A percentile compares a stretch with the other conserved stretches of the same genome.
Conservation (phyloP, 2,113 vertebrate genomes). For the Smithornis capensis region DNA sequence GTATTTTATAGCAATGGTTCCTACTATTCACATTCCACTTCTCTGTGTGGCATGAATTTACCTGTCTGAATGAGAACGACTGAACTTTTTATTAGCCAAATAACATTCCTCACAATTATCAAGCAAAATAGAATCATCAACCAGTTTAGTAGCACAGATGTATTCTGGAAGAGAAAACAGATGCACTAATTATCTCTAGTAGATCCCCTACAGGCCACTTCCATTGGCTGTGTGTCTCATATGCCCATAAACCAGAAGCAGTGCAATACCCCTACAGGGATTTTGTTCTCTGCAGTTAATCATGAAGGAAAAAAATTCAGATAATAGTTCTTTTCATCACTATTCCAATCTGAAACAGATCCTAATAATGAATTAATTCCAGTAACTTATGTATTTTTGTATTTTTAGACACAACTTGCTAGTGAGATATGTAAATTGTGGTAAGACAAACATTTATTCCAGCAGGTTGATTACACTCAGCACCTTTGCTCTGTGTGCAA, state of each 20-base stretch:
- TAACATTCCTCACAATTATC: not conserved
- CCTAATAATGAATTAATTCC: not conserved
- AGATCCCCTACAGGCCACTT: not conserved
- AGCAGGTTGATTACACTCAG: not conserved
- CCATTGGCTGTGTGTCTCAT: not conserved
- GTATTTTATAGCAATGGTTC: not conserved
- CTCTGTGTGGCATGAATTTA: not conserved
- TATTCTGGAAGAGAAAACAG: slow-evolving; percentile 1
- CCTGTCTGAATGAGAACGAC: not conserved
- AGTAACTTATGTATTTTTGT: not conserved
- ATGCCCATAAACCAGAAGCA: not conserved
- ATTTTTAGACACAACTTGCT: not conserved
- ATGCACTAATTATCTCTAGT: not conserved
- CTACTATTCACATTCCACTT: not conserved
- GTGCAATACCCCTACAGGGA: not conserved
- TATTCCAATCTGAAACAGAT: not conserved
- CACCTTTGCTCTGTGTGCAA: not conserved
- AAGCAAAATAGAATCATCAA: not conserved
- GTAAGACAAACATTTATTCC: not conserved
- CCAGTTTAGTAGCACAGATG: not conserved
- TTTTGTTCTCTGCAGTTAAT: not conserved
- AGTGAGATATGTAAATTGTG: not conserved
- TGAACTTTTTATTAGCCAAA: not conserved
- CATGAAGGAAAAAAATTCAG: not conserved
- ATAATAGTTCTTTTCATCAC: not conserved